Evolutionary conservation across 2,888 invertebrate genomes (phyloP).

Genomic region (Eumacrocentrus americanus): DNA sequence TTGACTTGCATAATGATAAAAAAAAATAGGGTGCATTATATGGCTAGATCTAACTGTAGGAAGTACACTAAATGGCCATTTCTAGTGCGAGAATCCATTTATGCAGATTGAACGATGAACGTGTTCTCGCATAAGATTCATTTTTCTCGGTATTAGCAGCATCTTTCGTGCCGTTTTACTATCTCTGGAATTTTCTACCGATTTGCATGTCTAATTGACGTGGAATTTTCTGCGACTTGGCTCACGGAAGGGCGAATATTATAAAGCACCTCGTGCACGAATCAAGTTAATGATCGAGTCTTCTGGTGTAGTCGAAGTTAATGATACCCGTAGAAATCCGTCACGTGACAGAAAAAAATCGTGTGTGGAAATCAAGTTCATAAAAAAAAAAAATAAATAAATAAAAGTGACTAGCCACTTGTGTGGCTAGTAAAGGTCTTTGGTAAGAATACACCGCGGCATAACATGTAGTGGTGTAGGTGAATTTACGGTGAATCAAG

Average conservation of each 20-base stretch:
- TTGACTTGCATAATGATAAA: neutral
- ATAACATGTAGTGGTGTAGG: neutral
- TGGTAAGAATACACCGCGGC: neutral
- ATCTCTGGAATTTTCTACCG: conserved; percentile 20
- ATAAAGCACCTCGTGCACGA: conserved; percentile 1
- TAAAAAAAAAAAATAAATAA: neutral
- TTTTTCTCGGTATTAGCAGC: conserved; percentile 6
- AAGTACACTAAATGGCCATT: neutral
- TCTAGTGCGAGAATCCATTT: neutral
- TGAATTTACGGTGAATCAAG: neutral
- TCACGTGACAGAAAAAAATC: neutral
- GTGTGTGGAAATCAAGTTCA: neutral
- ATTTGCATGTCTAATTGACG: conserved; percentile 31
- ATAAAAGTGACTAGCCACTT: neutral
- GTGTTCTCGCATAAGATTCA: no score
- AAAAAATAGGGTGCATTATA: neutral
- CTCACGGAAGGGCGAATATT: conserved; percentile 25
- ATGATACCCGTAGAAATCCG: conserved; percentile 9
- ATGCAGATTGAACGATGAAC: no score
- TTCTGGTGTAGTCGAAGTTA: conserved; percentile 3
- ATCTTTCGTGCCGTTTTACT: neutral
- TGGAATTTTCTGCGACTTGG: conserved; percentile 21
- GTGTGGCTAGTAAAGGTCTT: neutral
- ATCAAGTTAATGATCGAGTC: conserved; percentile 17
- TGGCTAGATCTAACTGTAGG: neutral